These are phyloP conservation scores for Molossus molossus DNA, from an alignment of 2,797 vertebrate genomes.

Conservation along the genomic window DNA sequence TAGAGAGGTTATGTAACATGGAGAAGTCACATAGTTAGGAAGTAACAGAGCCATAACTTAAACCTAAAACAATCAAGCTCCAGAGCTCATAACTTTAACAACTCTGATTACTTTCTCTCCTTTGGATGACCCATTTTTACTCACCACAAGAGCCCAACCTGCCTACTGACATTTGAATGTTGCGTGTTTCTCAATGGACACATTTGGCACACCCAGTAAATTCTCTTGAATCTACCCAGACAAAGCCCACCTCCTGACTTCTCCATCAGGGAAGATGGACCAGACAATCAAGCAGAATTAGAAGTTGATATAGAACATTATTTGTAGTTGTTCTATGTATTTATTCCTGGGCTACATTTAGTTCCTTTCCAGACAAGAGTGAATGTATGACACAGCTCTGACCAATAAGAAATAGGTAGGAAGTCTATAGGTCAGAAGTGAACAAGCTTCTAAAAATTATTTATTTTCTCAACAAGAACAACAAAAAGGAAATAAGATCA, in stretches of 20 bases:
- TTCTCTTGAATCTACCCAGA: background rate
- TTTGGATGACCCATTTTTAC: background rate
- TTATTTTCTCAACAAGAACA: background rate
- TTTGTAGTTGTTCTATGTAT: background rate
- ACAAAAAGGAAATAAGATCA: background rate
- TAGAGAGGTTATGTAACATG: slow-evolving; percentile 26
- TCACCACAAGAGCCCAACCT: background rate
- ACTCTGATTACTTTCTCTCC: slow-evolving; percentile 31
- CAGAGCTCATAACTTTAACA: background rate
- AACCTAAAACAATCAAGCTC: background rate
- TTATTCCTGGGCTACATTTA: background rate
- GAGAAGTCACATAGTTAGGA: slow-evolving; percentile 19
- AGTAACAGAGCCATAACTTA: slow-evolving; percentile 36
- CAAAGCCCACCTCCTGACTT: background rate
- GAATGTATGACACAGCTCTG: background rate
- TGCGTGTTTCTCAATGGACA: background rate
- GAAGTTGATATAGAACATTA: background rate
- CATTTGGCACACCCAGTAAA: background rate
- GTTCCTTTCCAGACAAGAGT: background rate
- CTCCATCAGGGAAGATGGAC: background rate
- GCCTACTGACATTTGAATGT: background rate
- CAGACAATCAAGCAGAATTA: background rate
- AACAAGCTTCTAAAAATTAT: slow-evolving; percentile 23
- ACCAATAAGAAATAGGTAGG: slow-evolving; percentile 14
- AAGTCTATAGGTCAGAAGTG: background rate